Conservation (phyloP, 2,888 invertebrate genomes). For the Thumatha senex region DNA sequence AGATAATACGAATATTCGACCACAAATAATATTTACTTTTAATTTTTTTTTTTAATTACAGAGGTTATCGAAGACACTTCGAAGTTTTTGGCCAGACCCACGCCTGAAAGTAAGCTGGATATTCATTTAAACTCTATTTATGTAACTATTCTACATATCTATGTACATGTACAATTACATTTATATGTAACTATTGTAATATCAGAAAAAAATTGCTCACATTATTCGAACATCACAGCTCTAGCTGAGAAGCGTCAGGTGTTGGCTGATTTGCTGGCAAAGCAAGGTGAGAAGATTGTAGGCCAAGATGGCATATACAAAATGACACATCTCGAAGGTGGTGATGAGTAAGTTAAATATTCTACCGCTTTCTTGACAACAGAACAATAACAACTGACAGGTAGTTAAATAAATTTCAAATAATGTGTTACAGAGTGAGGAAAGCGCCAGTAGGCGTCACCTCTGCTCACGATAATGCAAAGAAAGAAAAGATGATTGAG, state of each 20-base stretch:
- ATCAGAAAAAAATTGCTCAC: too few relatives aligned
- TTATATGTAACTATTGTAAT: too few relatives aligned
- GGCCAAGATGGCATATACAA: conserved; percentile 53
- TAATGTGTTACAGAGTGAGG: conserved; percentile 44
- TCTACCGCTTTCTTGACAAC: neutral
- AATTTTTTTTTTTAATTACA: conserved; percentile 25
- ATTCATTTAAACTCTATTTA: too few relatives aligned
- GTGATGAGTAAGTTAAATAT: conserved; percentile 50
- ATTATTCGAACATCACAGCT: conserved; percentile 24
- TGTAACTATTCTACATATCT: too few relatives aligned
- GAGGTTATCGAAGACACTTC: conserved; percentile 59
- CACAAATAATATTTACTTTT: too few relatives aligned
- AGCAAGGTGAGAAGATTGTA: conserved; percentile 47
- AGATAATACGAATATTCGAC: too few relatives aligned
- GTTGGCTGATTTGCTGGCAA: conserved; percentile 56
- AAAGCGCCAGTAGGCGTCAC: conserved; percentile 50
- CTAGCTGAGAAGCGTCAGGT: conserved; percentile 53
- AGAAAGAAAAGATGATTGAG: conserved; percentile 37
- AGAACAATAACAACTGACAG: too few relatives aligned
- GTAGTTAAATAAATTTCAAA: too few relatives aligned
- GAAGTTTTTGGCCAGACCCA: conserved; percentile 55
- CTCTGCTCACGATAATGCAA: conserved; percentile 36
- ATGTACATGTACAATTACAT: too few relatives aligned
- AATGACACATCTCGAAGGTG: conserved; percentile 55
- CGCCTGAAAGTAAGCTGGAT: conserved; percentile 55